Evolutionary conservation across 2,113 vertebrate species (phyloP).

Genomic region (Monopterus albus): DNA sequence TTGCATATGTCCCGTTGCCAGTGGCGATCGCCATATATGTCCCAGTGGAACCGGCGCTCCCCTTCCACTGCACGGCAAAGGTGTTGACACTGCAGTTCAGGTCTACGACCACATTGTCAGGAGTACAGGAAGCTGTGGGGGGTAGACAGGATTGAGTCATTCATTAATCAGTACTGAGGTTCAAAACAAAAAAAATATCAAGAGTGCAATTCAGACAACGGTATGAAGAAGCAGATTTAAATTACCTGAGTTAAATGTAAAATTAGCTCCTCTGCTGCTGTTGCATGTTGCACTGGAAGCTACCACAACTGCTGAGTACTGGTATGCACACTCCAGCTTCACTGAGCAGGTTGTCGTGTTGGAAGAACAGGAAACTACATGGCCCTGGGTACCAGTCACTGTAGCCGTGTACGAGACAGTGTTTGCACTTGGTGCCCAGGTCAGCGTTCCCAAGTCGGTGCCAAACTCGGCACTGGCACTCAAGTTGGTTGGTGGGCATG

Average conservation of each 20-base stretch:
- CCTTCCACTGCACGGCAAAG: constrained; percentile 77
- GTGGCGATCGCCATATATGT: constrained; percentile 76
- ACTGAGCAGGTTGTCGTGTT: constrained; percentile 69
- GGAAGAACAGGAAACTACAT: constrained; percentile 66
- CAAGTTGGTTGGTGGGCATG: constrained; percentile 76
- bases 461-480: constrained; percentile 68
- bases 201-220: background rate
- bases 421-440: constrained; percentile 64
- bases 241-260: constrained; percentile 77
- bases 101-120: constrained; percentile 64
- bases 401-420: constrained; percentile 71
- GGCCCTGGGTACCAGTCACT: constrained; percentile 63
- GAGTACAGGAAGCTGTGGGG: constrained; percentile 79
- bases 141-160: background rate
- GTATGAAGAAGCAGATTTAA: background rate
- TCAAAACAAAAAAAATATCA: background rate
- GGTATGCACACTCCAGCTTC: constrained; percentile 71
- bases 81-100: constrained; percentile 73
- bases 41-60: background rate
- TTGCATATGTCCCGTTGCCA: constrained; percentile 38
- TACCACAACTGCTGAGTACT: constrained; percentile 73
- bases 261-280: constrained; percentile 58
- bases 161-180: background rate
- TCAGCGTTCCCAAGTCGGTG: constrained; percentile 65
- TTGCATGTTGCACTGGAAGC: constrained; percentile 73